A percentile compares a stretch with the other conserved stretches of the same genome.
phyloP scores from a whole-genome alignment of 2,888 invertebrate species.

The Euplagia quadripunctaria region DNA sequence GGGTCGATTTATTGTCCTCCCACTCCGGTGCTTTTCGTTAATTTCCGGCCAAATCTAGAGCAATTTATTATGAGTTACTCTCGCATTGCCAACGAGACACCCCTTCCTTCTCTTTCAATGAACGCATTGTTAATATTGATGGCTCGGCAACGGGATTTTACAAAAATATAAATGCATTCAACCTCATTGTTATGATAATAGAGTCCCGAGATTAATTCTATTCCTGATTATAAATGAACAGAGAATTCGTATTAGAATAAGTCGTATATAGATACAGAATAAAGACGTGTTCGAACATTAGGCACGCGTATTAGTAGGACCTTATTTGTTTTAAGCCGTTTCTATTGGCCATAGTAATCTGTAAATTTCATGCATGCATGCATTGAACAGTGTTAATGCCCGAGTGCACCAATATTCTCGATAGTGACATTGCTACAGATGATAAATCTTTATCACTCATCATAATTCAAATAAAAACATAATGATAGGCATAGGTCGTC shows the following conservation, averaged over 20 bases:
- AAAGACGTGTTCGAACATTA: slow-evolving; percentile 54
- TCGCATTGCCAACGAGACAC: slow-evolving; percentile 58
- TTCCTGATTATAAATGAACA: slow-evolving; percentile 42
- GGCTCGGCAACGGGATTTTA: slow-evolving; percentile 57
- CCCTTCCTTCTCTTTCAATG: slow-evolving; percentile 60
- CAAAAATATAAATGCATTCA: slow-evolving; percentile 64
- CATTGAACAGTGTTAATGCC: slow-evolving; percentile 39
- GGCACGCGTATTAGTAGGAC: slow-evolving; percentile 43
- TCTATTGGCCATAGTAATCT: slow-evolving; percentile 34
- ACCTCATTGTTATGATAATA: slow-evolving; percentile 68
- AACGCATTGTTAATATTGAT: slow-evolving; percentile 59
- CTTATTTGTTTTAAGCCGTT: slow-evolving; percentile 36
- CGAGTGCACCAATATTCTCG: not conserved
- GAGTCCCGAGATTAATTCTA: slow-evolving; percentile 53
- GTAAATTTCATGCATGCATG: slow-evolving; percentile 54
- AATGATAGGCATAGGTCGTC: not conserved
- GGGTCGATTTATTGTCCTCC: slow-evolving; percentile 69
- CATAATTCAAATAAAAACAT: not conserved
- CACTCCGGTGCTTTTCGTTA: slow-evolving; percentile 71
- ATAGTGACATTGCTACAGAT: not conserved
- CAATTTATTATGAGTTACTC: slow-evolving; percentile 68
- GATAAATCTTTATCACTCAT: not conserved
- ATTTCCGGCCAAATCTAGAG: slow-evolving; percentile 73
- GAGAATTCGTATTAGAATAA: slow-evolving; percentile 36
- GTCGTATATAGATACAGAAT: slow-evolving; percentile 1